Conservation (phyloP, 1,140 invertebrate genomes). For the Chelonus insularis region DNA sequence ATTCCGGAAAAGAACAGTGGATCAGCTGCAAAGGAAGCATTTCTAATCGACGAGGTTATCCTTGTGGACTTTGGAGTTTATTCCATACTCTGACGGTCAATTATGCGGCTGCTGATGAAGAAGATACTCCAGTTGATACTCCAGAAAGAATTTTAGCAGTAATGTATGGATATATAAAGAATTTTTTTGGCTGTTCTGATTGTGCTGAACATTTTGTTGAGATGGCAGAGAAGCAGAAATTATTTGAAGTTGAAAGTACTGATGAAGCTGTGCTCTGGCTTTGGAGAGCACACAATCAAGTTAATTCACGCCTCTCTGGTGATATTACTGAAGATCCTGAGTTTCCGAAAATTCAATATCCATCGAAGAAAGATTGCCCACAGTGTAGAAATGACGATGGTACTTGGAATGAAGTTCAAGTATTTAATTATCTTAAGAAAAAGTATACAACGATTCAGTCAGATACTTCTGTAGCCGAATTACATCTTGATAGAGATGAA, state of each 20-base stretch:
- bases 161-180: conserved; percentile 86
- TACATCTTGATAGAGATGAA: conserved; percentile 32
- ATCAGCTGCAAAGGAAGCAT: conserved; percentile 81
- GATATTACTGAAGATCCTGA: conserved; percentile 89
- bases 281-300: conserved; percentile 93
- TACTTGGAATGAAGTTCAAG: conserved; percentile 71
- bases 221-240: conserved; percentile 73
- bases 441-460: conserved; percentile 71
- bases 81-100: conserved; percentile 93
- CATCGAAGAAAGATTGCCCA: conserved; percentile 69
- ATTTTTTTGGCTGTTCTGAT: conserved; percentile 93
- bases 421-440: conserved; percentile 74
- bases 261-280: conserved; percentile 88
- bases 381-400: conserved; percentile 66
- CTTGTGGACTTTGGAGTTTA: conserved; percentile 93
- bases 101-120: conserved; percentile 60
- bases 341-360: conserved; percentile 91
- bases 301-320: conserved; percentile 83
- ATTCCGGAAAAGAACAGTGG: conserved; percentile 69
- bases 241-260: conserved; percentile 69
- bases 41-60: conserved; percentile 80
- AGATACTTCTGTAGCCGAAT: conserved; percentile 35
- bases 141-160: conserved; percentile 73
- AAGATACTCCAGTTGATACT: conserved; percentile 54
- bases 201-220: conserved; percentile 86